Conservation (phyloP, 2,888 invertebrate species). For the Melanostoma mellinum region DNA sequence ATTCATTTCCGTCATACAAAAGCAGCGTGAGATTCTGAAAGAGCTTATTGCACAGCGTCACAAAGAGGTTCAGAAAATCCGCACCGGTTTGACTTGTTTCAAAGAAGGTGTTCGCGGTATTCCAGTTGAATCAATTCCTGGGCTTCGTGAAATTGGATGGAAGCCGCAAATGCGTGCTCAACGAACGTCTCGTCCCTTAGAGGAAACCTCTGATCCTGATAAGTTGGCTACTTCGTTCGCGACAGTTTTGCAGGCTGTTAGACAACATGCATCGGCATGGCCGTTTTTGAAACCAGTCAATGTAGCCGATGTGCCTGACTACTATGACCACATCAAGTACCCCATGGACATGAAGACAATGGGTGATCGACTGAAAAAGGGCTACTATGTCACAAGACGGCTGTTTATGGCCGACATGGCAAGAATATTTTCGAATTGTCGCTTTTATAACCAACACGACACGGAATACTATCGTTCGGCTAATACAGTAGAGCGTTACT, state of each 20-base stretch:
- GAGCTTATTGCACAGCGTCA: slow-evolving; percentile 91
- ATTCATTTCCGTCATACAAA: slow-evolving; percentile 91
- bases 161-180: slow-evolving; percentile 84
- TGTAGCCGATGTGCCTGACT: slow-evolving; percentile 93
- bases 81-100: slow-evolving; percentile 92
- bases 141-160: slow-evolving; percentile 91
- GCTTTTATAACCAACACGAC: slow-evolving; percentile 94
- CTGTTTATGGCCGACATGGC: slow-evolving; percentile 97
- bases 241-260: slow-evolving; percentile 85
- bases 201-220: slow-evolving; percentile 87
- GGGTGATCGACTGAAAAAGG: slow-evolving; percentile 75
- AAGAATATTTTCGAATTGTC: slow-evolving; percentile 95
- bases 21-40: slow-evolving; percentile 90
- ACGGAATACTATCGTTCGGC: slow-evolving; percentile 96
- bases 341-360: slow-evolving; percentile 91
- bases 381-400: slow-evolving; percentile 91
- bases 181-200: slow-evolving; percentile 83
- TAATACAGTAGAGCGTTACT: slow-evolving; percentile 93
- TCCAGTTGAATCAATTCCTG: slow-evolving; percentile 91
- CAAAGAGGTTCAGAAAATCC: slow-evolving; percentile 89
- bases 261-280: slow-evolving; percentile 92
- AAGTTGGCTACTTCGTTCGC: slow-evolving; percentile 84
- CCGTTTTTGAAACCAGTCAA: slow-evolving; percentile 96
- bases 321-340: slow-evolving; percentile 96
- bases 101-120: slow-evolving; percentile 91